Evolutionary conservation across 2,888 invertebrate genomes (phyloP).

Genomic region (Digitonthophagus gazella): DNA sequence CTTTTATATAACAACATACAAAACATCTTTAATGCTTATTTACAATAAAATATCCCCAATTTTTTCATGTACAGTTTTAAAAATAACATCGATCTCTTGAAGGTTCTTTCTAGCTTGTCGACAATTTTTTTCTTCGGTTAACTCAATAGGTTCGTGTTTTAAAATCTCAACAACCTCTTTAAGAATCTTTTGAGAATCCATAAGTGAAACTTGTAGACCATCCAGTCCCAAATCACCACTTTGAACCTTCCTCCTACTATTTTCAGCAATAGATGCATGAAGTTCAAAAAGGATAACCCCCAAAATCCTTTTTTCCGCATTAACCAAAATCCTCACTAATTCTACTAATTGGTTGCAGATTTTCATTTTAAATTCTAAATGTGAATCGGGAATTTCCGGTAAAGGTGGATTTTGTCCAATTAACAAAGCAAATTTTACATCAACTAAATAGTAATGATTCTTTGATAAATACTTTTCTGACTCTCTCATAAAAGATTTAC

Average conservation of each 20-base stretch:
- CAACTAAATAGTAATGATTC: constrained; percentile 71
- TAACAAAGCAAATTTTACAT: constrained; percentile 70
- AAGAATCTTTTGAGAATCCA: constrained; percentile 62
- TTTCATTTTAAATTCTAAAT: constrained; percentile 63
- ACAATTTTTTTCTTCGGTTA: constrained; percentile 72
- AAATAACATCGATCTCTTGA: constrained; percentile 56
- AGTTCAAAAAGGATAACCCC: constrained; percentile 72
- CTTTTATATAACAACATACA: too few species aligned
- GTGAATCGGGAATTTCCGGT: constrained; percentile 58
- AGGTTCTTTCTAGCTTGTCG: constrained; percentile 66
- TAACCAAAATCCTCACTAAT: constrained; percentile 57
- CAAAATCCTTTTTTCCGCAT: constrained; percentile 71
- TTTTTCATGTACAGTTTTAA: constrained; percentile 26
- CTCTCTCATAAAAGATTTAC: constrained; percentile 61
- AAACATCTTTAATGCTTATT: constrained; percentile 13
- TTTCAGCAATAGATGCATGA: constrained; percentile 74
- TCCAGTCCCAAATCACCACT: constrained; percentile 52
- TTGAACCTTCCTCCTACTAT: constrained; percentile 57
- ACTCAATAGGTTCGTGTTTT: constrained; percentile 66
- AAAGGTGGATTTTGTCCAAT: constrained; percentile 63
- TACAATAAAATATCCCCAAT: constrained; percentile 21
- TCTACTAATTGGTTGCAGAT: constrained; percentile 63
- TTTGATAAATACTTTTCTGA: constrained; percentile 64
- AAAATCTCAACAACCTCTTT: constrained; percentile 62
- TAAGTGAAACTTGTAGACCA: constrained; percentile 55